Evolutionary conservation across 2,113 vertebrate genomes (phyloP).

Genomic region (Cololabis saira): DNA sequence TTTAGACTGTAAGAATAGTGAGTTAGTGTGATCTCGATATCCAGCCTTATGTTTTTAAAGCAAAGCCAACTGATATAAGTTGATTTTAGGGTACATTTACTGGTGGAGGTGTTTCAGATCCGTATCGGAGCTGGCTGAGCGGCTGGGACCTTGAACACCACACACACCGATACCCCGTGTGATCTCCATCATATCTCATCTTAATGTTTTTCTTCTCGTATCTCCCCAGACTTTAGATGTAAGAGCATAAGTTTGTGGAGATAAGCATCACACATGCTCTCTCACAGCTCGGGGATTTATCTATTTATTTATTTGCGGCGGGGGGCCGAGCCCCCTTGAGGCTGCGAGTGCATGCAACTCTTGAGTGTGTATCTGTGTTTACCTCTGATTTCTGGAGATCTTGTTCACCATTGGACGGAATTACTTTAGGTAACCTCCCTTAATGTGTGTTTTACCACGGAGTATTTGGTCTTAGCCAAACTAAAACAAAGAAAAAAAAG

Average conservation of each 20-base stretch:
- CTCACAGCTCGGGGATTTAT: neutral
- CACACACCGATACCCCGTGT: slow-evolving; percentile 27
- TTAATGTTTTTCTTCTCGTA: slow-evolving; percentile 35
- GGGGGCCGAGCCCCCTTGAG: neutral
- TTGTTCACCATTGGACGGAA: neutral
- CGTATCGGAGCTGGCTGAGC: slow-evolving; percentile 49
- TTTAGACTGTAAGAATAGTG: no score
- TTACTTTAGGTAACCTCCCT: neutral
- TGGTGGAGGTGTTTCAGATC: slow-evolving; percentile 45
- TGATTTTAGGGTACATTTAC: no score
- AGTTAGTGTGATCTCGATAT: no score
- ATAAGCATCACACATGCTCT: slow-evolving; percentile 23
- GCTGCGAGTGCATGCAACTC: no score
- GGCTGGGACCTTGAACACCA: slow-evolving; percentile 42
- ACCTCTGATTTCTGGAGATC: neutral
- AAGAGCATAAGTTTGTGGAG: slow-evolving; percentile 18
- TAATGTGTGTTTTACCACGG: no score
- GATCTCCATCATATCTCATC: slow-evolving; percentile 46
- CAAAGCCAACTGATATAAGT: no score
- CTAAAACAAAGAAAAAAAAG: no score
- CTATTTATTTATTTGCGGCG: neutral
- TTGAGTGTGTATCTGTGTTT: slow-evolving; percentile 1
- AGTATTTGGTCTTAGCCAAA: no score
- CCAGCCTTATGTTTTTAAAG: no score
- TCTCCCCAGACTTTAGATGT: slow-evolving; percentile 43